Conservation (phyloP, 2,113 vertebrate genomes). For the Pseudopipra pipra region DNA sequence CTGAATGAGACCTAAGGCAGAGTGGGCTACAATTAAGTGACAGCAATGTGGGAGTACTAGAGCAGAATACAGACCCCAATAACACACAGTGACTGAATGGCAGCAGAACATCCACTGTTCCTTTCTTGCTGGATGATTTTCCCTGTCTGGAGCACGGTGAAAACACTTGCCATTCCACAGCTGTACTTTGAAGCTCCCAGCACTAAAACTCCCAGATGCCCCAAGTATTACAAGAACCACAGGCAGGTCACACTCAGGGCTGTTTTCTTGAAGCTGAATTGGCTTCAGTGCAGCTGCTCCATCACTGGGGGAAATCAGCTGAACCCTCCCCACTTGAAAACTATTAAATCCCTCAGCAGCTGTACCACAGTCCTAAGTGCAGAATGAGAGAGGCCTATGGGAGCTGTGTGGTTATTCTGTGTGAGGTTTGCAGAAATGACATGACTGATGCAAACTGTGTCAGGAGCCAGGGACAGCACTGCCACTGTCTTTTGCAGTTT, state of each 20-base stretch:
- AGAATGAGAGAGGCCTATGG: background rate
- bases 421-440: background rate
- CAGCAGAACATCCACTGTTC: fast-evolving
- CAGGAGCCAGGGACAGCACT: background rate
- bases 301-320: background rate
- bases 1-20: background rate
- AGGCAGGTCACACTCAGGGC: background rate
- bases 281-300: background rate
- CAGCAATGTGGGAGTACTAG: background rate
- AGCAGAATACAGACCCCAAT: background rate
- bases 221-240: background rate
- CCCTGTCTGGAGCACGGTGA: background rate
- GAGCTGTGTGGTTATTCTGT: background rate
- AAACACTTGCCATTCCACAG: background rate
- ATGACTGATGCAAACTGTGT: background rate
- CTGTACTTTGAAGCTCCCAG: background rate
- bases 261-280: background rate
- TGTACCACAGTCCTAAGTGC: background rate
- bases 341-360: background rate
- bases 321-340: background rate
- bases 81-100: background rate
- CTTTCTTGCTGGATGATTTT: background rate
- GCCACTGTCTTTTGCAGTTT: background rate
- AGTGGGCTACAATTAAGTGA: background rate
- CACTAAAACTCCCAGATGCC: background rate